phyloP scores from a whole-genome alignment of 2,888 invertebrate species.

The Unio pictorum region DNA sequence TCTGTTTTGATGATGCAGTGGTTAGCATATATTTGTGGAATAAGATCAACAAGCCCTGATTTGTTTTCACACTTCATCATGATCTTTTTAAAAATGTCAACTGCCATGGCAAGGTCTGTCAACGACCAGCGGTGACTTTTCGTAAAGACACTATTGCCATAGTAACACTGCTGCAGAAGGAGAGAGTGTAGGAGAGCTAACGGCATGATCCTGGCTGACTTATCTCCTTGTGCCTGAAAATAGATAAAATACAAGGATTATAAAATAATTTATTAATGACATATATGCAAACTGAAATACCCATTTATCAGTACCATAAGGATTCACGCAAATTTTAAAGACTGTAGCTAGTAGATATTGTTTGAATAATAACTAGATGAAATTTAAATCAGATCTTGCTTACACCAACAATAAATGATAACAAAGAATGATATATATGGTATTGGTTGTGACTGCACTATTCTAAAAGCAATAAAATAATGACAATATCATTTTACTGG shows the following conservation, averaged over 20 bases:
- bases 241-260: neutral
- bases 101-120: constrained; percentile 56
- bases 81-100: constrained; percentile 52
- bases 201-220: constrained; percentile 48
- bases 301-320: too few relatives aligned
- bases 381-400: too few relatives aligned
- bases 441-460: too few relatives aligned
- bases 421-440: too few relatives aligned
- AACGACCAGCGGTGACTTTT: constrained; percentile 57
- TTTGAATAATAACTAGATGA: too few relatives aligned
- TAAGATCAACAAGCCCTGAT: constrained; percentile 38
- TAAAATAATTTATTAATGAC: too few relatives aligned
- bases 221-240: constrained; percentile 21
- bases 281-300: too few relatives aligned
- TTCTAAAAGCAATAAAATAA: too few relatives aligned
- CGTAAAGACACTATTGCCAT: constrained; percentile 54
- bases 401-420: too few relatives aligned
- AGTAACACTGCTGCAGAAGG: constrained; percentile 60
- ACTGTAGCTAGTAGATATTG: too few relatives aligned
- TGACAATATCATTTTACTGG: too few relatives aligned
- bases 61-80: constrained; percentile 31
- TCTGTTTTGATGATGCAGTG: constrained; percentile 51
- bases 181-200: constrained; percentile 62
- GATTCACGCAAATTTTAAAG: too few relatives aligned
- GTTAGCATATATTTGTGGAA: constrained; percentile 51